phyloP scores from a whole-genome alignment of 2,797 vertebrate species.

The Triplophysa yarkandensis region DNA sequence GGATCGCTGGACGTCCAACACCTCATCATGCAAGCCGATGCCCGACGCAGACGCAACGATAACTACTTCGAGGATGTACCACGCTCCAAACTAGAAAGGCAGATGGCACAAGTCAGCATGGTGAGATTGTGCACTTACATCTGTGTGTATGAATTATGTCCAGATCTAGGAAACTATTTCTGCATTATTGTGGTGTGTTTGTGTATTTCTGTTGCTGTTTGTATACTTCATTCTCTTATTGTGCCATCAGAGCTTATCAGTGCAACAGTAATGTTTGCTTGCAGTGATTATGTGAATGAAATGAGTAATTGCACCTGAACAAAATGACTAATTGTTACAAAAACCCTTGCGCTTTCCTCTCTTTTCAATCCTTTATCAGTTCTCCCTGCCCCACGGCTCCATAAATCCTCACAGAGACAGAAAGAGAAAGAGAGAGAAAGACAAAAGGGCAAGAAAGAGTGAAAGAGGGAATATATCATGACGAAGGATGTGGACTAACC shows the following conservation, averaged over 20 bases:
- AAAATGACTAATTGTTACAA: slow-evolving; percentile 34
- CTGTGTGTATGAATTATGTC: slow-evolving; percentile 8
- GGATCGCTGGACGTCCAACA: slow-evolving; percentile 99
- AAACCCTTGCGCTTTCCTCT: slow-evolving; percentile 12
- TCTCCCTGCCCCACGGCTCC: slow-evolving; percentile 17
- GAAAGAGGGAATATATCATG: neutral
- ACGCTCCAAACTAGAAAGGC: slow-evolving; percentile 97
- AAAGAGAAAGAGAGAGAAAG: neutral
- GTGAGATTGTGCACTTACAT: slow-evolving; percentile 64
- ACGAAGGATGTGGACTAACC: neutral
- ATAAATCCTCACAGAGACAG: slow-evolving; percentile 1
- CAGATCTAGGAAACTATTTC: neutral
- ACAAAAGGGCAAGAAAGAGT: neutral
- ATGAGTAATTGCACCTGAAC: slow-evolving; percentile 33
- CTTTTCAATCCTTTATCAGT: slow-evolving; percentile 37
- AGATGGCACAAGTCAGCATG: slow-evolving; percentile 99
- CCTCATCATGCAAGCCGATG: slow-evolving; percentile 99
- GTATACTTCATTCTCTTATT: neutral
- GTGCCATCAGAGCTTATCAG: slow-evolving; percentile 20
- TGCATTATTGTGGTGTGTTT: neutral
- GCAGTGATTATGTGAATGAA: slow-evolving; percentile 33
- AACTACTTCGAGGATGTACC: slow-evolving; percentile 99
- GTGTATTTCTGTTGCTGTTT: neutral
- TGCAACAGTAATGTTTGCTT: neutral
- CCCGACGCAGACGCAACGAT: slow-evolving; percentile 95